Base-by-base conservation (phyloP, 2,113 vertebrate species). In the Daboia siamensis region DNA sequence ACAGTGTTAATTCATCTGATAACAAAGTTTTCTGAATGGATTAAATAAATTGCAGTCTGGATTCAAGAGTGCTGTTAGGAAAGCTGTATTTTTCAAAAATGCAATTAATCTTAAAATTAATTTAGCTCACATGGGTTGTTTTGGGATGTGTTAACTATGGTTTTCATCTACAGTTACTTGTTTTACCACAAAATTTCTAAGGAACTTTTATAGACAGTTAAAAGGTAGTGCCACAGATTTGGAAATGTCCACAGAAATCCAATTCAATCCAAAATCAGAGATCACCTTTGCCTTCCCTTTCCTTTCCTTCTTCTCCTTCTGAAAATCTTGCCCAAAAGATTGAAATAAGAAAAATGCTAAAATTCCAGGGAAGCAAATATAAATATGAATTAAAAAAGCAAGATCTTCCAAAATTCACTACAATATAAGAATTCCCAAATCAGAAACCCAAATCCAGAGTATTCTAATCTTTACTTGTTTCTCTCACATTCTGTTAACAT, bases 31-130 rank as follows among this genome's bases (percentile, higher is more conserved):
- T 61, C 59, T 61, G 24, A 61, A 61, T 26, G 59, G 24, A 61
- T 61, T 61, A 61, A 24, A 61, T 26, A 26, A 29, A 61, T 61
- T 54, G 89, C 29, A 87, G 39, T 5, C 61, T 93, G 26, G 69
- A 55, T 29, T 84, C 3, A 90, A 69, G 46, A 52, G 29, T 90
- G 29, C 29, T 93, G 95, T 91, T 92, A 64, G 93, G 92, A 87
- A 95, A 88, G 88, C 9, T 91, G 48, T 3, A 61, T 80, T 94
- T 93, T 87, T 3, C 61, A 17, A 93, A 91, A 9, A 85, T 46
- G 87, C 94, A 93, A 94, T 89, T 61, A 21, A 89, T 52, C 33
- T 95, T 84, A 93, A 74, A 51, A 1, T 29, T 24, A n/a, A 89
- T 2, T 69, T 57, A 15, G 5, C 88, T 95, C 95, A 94, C 90